Evolutionary conservation across 2,888 invertebrate species (phyloP).

Genomic region (Biston betularia): DNA sequence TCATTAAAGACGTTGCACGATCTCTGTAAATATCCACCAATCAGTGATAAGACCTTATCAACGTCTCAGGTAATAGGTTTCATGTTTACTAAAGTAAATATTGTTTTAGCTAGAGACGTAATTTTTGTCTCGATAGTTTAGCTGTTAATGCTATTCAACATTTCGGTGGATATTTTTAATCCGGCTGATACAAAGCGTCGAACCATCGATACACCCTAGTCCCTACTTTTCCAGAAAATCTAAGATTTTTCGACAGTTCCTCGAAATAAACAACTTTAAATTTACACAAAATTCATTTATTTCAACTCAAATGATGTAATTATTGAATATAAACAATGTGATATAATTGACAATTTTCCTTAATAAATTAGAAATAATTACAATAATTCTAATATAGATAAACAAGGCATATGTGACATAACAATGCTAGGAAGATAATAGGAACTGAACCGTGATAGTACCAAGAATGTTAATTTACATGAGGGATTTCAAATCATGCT

Average conservation of each 20-base stretch:
- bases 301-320: background rate
- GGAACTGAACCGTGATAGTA: slow-evolving; percentile 13
- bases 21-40: slow-evolving; percentile 49
- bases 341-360: background rate
- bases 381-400: background rate
- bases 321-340: background rate
- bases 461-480: slow-evolving; percentile 16
- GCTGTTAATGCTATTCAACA: no score
- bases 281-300: slow-evolving; percentile 1
- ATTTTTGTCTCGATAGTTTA: background rate
- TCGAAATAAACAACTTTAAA: background rate
- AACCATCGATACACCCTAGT: no score
- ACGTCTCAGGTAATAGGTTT: slow-evolving; percentile 28
- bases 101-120: background rate
- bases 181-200: no score
- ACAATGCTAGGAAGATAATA: slow-evolving; percentile 3
- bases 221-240: no score
- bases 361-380: background rate
- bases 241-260: background rate
- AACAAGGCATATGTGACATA: background rate
- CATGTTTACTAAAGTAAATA: background rate
- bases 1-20: slow-evolving; percentile 12
- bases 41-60: slow-evolving; percentile 44
- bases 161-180: no score
- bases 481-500: slow-evolving; percentile 48